A percentile compares a stretch with the other conserved stretches of the same genome.
Conservation (phyloP, 2,113 vertebrate genomes). For the Trichomycterus rosablanca region DNA sequence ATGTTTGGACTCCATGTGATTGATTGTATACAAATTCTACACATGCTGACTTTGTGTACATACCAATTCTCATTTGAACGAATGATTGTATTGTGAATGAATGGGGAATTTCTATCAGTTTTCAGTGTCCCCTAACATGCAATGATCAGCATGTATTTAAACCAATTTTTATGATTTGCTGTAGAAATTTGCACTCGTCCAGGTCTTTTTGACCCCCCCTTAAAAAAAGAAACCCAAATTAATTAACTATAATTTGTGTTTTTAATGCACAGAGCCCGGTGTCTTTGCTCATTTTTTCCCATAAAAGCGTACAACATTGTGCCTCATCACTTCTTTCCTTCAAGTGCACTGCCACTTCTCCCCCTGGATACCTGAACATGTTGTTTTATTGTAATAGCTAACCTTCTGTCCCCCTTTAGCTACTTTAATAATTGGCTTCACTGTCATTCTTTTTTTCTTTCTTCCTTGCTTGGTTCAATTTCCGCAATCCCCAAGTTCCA, state of each 20-base stretch:
- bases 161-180: conserved; percentile 86
- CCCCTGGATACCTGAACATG: conserved; percentile 82
- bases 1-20: conserved; percentile 91
- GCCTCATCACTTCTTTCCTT: conserved; percentile 83
- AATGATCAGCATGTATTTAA: conserved; percentile 87
- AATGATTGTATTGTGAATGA: conserved; percentile 97
- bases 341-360: conserved; percentile 88
- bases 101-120: conserved; percentile 89
- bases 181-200: conserved; percentile 86
- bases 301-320: conserved; percentile 58
- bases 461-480: background rate
- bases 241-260: conserved; percentile 12
- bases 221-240: no score
- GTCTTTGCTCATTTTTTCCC: background rate
- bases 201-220: conserved; percentile 40
- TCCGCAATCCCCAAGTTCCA: no score
- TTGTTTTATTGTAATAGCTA: conserved; percentile 49
- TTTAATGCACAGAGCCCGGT: background rate
- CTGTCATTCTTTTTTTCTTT: background rate
- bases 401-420: background rate
- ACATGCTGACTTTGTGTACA: conserved; percentile 84
- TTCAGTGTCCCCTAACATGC: conserved; percentile 71
- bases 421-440: conserved; percentile 18
- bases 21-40: conserved; percentile 95
- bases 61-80: conserved; percentile 79